Percentiles rank a stretch among this genome's conserved stretches.
phyloP scores from a whole-genome alignment of 2,888 invertebrate species.

The Noctua janthe region DNA sequence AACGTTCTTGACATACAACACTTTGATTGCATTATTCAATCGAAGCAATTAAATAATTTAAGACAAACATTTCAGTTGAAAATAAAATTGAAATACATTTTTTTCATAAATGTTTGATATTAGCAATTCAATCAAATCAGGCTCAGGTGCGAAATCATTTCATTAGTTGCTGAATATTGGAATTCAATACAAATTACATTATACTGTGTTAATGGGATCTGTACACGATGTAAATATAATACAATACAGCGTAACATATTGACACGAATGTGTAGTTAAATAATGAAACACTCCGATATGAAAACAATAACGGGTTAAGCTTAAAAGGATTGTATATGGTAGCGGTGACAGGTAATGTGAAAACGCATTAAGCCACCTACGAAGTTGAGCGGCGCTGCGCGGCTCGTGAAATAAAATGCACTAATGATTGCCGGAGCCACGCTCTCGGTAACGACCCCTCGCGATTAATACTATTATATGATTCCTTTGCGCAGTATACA shows the following conservation, averaged over 20 bases:
- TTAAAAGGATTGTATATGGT: slow-evolving; percentile 76
- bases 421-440: slow-evolving; percentile 79
- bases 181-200: slow-evolving; percentile 36
- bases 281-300: slow-evolving; percentile 51
- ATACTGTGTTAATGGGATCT: slow-evolving; percentile 27
- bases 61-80: slow-evolving; percentile 6
- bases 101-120: slow-evolving; percentile 28
- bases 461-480: slow-evolving; percentile 72
- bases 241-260: slow-evolving; percentile 26
- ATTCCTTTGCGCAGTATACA: slow-evolving; percentile 59
- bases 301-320: slow-evolving; percentile 72
- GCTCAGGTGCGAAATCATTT: slow-evolving; percentile 42
- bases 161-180: slow-evolving; percentile 40
- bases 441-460: slow-evolving; percentile 70
- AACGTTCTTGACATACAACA: slow-evolving; percentile 54
- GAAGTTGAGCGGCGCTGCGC: slow-evolving; percentile 71
- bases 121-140: slow-evolving; percentile 48
- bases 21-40: slow-evolving; percentile 43
- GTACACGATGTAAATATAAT: slow-evolving; percentile 10
- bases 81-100: slow-evolving; percentile 23
- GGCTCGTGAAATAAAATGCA: slow-evolving; percentile 81
- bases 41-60: slow-evolving; percentile 23
- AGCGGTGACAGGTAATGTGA: slow-evolving; percentile 83
- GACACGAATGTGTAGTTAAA: slow-evolving; percentile 35
- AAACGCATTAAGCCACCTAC: slow-evolving; percentile 83